Evolutionary conservation across 2,888 invertebrate species (phyloP), one percentile per base, ranked within the genome.

Genomic region (Horisme vitalbata): DNA sequence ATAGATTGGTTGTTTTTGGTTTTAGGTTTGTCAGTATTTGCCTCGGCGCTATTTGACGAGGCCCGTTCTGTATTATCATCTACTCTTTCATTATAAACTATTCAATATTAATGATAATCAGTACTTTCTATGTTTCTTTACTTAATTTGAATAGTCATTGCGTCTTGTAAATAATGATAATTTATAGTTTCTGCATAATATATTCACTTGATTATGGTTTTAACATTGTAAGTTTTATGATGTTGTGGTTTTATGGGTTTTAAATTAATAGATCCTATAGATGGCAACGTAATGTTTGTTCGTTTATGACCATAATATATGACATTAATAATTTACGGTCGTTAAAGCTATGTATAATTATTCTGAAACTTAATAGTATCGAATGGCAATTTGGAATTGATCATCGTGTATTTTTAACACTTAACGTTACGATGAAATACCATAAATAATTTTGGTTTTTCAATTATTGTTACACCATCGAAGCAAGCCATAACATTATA

Each of bases 61-160:
- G 77, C 78, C 75, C 71, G 78, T 80, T 87, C 84, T 86, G 80
- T 79, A 85, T 85, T 87, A 86, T 86, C 86, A 88, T 88, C 85
- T 79, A 85, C 84, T 87, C 84, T 84, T 84, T 83, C 80, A 84
- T 84, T 86, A 86, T 82, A 75, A 75, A 82, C 83, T 80, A 83
- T 86, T 85, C 79, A 75, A 71, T 80, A 84, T 85, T 80, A 84
- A 87, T 86, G 82, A 82, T 84, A 84, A 85, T 83, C 83, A 73
- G 71, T 68, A 75, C 73, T 77, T 77, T 75, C 72, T 73, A 70
- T 65, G 63, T 63, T 55, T 67, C 63, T 36, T 30, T 31, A 37
- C 34, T 45, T 44, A 45, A 47, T 63, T 63, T 71, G 66, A 66
- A 68, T 58, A 66, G 71, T 66, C 54, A 54, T 48, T 52, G 41